These are phyloP conservation scores for Protaetia brevitarsis DNA, from an alignment of 1,140 invertebrate species.

Conservation along the genomic window DNA sequence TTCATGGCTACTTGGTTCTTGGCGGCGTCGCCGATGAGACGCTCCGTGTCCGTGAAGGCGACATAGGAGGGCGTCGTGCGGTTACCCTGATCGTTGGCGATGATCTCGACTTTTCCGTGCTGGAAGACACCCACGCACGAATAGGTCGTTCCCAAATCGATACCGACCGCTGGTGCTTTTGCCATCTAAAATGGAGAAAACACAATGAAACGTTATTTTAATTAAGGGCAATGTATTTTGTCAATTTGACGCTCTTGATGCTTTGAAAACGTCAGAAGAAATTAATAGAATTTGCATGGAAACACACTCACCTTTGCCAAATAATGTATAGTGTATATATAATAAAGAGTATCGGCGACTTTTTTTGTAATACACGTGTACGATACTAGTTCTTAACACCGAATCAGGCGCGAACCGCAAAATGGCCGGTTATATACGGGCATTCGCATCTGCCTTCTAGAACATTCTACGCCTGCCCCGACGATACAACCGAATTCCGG, in stretches of 20 bases:
- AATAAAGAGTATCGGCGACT: no score
- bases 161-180: slow-evolving; percentile 83
- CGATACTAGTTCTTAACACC: slow-evolving; percentile 4
- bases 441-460: background rate
- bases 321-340: no score
- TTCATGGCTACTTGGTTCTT: slow-evolving; percentile 96
- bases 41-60: slow-evolving; percentile 94
- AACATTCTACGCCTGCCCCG: background rate
- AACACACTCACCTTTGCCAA: no score
- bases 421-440: slow-evolving; percentile 15
- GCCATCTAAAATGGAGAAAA: slow-evolving; percentile 57
- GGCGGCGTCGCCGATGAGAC: slow-evolving; percentile 95
- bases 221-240: background rate
- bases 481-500: background rate
- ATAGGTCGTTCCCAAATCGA: slow-evolving; percentile 87
- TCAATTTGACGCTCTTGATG: background rate
- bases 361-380: background rate
- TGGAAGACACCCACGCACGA: slow-evolving; percentile 89
- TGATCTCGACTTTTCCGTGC: slow-evolving; percentile 95
- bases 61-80: slow-evolving; percentile 96
- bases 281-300: no score
- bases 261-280: background rate
- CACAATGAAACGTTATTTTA: background rate
- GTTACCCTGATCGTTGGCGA: slow-evolving; percentile 97
- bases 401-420: background rate